A percentile compares a stretch with the other conserved stretches of the same genome.
Conservation (phyloP, 2,797 vertebrate genomes). For the Ptychadena robeensis region DNA sequence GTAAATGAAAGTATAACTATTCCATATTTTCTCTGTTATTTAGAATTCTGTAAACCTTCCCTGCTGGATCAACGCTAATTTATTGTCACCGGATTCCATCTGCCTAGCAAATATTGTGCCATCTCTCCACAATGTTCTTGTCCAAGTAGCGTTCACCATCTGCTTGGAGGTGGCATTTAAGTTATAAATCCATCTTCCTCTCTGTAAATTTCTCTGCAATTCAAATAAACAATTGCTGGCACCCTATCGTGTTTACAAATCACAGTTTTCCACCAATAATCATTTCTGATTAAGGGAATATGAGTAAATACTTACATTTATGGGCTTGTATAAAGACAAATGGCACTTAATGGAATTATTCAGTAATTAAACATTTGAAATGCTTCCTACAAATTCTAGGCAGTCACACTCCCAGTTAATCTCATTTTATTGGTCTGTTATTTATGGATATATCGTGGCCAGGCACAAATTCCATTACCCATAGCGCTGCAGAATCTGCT, state of each 20-base stretch:
- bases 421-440: neutral
- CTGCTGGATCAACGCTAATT: conserved; percentile 34
- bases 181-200: conserved; percentile 22
- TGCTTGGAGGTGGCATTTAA: conserved; percentile 30
- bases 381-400: neutral
- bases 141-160: conserved; percentile 45
- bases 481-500: no score
- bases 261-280: conserved; percentile 6
- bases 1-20: conserved; percentile 30
- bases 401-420: neutral
- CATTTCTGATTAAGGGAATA: conserved; percentile 5
- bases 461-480: no score
- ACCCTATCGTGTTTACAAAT: conserved; percentile 16
- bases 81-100: conserved; percentile 45
- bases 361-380: neutral
- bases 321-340: neutral
- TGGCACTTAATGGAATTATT: neutral
- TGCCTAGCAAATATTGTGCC: conserved; percentile 44
- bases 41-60: conserved; percentile 29
- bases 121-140: conserved; percentile 17
- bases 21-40: conserved; percentile 32
- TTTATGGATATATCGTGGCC: neutral
- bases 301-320: neutral
- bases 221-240: conserved; percentile 44
- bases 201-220: conserved; percentile 32